Evolutionary conservation across 2,888 invertebrate species (phyloP).

Genomic region (Hyppa rectilinea): DNA sequence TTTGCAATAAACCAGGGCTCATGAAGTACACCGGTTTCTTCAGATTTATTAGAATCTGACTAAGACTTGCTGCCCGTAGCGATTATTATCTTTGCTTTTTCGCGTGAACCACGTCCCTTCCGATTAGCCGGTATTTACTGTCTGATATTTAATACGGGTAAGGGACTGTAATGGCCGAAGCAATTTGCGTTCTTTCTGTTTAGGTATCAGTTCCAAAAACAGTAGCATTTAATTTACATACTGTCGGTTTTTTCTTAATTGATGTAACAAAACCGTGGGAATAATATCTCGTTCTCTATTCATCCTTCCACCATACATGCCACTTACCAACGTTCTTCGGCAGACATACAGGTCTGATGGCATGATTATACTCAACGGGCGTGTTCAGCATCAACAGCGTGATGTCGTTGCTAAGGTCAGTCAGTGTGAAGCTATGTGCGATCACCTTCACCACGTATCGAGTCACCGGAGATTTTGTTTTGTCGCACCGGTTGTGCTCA

Average conservation of each 20-base stretch:
- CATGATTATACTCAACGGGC: conserved; percentile 93
- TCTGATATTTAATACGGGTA: conserved; percentile 21
- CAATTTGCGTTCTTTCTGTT: conserved; percentile 26
- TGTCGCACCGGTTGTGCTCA: conserved; percentile 95
- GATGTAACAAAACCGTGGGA: neutral
- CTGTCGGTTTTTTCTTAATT: neutral
- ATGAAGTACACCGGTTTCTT: conserved; percentile 10
- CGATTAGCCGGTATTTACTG: conserved; percentile 32
- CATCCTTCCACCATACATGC: neutral
- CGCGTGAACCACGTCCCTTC: neutral
- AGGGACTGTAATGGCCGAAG: neutral
- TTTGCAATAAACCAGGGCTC: conserved; percentile 38
- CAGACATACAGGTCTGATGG: conserved; percentile 95
- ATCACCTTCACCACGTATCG: conserved; percentile 93
- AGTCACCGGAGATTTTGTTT: conserved; percentile 92
- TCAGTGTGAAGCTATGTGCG: conserved; percentile 94
- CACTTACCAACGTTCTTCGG: conserved; percentile 90
- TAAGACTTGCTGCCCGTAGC: conserved; percentile 11
- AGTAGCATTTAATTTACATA: conserved; percentile 2
- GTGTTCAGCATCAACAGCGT: conserved; percentile 94
- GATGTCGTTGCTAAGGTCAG: conserved; percentile 96
- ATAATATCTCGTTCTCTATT: neutral
- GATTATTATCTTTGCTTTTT: conserved; percentile 28
- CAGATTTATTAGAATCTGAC: conserved; percentile 38
- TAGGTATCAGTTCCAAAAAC: conserved; percentile 8